These are phyloP conservation scores for Rhopalosiphum padi DNA, from an alignment of 1,140 invertebrate genomes.

Conservation along the genomic window DNA sequence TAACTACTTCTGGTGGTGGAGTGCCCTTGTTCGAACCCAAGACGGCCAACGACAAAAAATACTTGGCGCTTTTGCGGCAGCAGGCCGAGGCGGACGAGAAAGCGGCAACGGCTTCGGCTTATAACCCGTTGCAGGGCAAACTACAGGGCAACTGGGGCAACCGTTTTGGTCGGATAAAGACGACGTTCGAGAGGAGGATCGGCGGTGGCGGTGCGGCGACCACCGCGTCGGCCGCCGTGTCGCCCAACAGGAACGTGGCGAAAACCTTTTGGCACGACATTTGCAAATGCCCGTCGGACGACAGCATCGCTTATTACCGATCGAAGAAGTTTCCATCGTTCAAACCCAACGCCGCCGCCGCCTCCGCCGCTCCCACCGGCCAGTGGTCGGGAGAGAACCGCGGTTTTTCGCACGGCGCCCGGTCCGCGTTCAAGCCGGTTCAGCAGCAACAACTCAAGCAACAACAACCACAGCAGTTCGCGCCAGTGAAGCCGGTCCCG, in stretches of 20 bases:
- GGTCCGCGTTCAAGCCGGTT: neutral
- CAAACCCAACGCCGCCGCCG: conserved; percentile 68
- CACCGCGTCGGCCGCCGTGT: neutral
- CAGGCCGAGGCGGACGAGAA: conserved; percentile 63
- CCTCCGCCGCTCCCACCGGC: conserved; percentile 71
- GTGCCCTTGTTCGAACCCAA: conserved; percentile 75
- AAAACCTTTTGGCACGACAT: conserved; percentile 62
- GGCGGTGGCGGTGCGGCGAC: too few relatives aligned
- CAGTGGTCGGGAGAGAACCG: conserved; percentile 65
- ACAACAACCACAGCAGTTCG: neutral
- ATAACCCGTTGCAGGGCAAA: conserved; percentile 61
- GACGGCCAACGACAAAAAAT: conserved; percentile 85
- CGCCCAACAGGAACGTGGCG: conserved; percentile 52
- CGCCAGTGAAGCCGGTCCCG: neutral
- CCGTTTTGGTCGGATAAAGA: conserved; percentile 84
- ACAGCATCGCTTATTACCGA: conserved; percentile 28
- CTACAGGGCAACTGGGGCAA: conserved; percentile 71
- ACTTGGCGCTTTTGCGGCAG: conserved; percentile 79
- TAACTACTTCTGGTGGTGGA: conserved; percentile 61
- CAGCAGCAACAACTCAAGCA: neutral
- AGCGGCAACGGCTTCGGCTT: conserved; percentile 58
- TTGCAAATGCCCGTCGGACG: conserved; percentile 65
- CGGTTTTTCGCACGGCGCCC: neutral
- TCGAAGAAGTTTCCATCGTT: conserved; percentile 61
- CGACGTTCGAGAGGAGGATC: conserved; percentile 74